Conservation (phyloP, 2,113 vertebrate genomes). For the Corythoichthys intestinalis region DNA sequence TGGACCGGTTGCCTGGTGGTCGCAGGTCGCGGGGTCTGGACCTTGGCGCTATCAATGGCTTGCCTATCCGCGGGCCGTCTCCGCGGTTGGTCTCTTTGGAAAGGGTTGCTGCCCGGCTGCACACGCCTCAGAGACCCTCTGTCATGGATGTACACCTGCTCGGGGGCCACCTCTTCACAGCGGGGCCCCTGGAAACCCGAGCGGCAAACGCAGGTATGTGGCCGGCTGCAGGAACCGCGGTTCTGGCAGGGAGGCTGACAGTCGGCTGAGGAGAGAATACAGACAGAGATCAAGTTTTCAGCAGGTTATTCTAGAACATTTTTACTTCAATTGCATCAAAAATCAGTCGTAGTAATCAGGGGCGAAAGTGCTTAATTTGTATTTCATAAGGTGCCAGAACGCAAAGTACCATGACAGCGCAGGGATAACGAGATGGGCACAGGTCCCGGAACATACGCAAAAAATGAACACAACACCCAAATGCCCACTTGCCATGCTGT, state of each 20-base stretch:
- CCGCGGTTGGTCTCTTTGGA: slow-evolving; percentile 58
- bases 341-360: slow-evolving; percentile 24
- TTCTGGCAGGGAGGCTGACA: slow-evolving; percentile 79
- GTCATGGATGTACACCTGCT: slow-evolving; percentile 75
- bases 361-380: no score
- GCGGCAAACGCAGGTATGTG: slow-evolving; percentile 77
- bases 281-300: slow-evolving; percentile 51
- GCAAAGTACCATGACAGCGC: no score
- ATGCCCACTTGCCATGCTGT: no score
- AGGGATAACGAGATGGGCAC: no score
- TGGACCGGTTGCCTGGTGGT: slow-evolving; percentile 58
- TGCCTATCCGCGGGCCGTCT: slow-evolving; percentile 58
- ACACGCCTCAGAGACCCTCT: slow-evolving; percentile 61
- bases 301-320: slow-evolving; percentile 38
- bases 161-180: slow-evolving; percentile 75
- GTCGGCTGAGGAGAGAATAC: slow-evolving; percentile 68
- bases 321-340: slow-evolving; percentile 17
- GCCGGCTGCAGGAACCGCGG: slow-evolving; percentile 77
- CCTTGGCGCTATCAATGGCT: slow-evolving; percentile 37
- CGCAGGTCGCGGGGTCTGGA: slow-evolving; percentile 54
- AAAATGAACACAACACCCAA: no score
- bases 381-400: no score
- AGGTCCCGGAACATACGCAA: no score
- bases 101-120: slow-evolving; percentile 56
- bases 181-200: slow-evolving; percentile 75